A percentile compares a stretch with the other conserved stretches of the same genome.
Evolutionary conservation across 1,140 invertebrate species (phyloP).

Genomic region (Neelides sp.): DNA sequence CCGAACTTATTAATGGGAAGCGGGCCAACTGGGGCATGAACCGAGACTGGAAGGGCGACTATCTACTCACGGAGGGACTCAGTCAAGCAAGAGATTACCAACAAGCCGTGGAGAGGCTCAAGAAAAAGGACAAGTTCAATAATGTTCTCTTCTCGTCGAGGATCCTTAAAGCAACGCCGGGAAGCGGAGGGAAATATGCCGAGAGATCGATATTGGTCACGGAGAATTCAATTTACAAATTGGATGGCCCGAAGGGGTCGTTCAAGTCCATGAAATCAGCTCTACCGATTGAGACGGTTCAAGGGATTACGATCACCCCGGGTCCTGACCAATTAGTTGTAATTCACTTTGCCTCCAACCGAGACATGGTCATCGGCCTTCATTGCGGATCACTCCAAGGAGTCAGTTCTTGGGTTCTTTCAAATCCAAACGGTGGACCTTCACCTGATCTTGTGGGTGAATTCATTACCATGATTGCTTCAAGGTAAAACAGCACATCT

Average conservation of each 20-base stretch:
- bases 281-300: constrained; percentile 62
- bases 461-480: constrained; percentile 66
- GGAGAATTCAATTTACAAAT: constrained; percentile 73
- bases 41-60: constrained; percentile 83
- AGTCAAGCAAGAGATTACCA: constrained; percentile 54
- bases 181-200: constrained; percentile 53
- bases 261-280: constrained; percentile 79
- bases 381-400: constrained; percentile 43
- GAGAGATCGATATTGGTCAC: constrained; percentile 80
- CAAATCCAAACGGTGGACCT: constrained; percentile 36
- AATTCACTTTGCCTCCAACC: constrained; percentile 72
- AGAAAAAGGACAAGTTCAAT: constrained; percentile 54
- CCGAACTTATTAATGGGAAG: constrained; percentile 47
- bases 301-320: constrained; percentile 36
- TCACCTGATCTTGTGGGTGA: constrained; percentile 52
- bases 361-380: constrained; percentile 79
- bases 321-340: constrained; percentile 77
- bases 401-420: constrained; percentile 36
- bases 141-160: constrained; percentile 30
- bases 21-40: constrained; percentile 68
- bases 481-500: too few relatives aligned
- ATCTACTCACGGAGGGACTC: constrained; percentile 69
- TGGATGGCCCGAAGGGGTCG: constrained; percentile 59
- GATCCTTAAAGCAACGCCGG: constrained; percentile 28
- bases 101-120: constrained; percentile 53